Base-by-base conservation (phyloP, 2,113 vertebrate genomes). In the Cryptotis parvus region DNA sequence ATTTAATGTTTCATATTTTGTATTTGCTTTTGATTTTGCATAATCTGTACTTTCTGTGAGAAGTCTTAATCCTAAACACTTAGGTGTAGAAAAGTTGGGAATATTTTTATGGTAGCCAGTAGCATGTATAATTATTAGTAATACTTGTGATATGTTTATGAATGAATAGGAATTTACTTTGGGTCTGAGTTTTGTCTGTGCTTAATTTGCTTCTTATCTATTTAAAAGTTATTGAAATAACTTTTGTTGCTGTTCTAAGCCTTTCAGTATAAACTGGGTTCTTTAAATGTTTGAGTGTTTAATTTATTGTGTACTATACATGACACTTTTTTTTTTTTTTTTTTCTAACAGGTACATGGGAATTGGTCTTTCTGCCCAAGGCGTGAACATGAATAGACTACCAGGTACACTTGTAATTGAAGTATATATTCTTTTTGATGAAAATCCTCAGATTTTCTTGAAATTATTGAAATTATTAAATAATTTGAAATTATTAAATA, bases 311-410 rank as follows among this genome's bases (percentile, higher is more conserved):
- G 27, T 65, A 65, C 31, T 10, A 68, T 69, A 9, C 76, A 89
- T 73, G 96, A 81, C 20, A 91, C 22, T 94, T 97, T 72, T 69
- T 74, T 27, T n/a, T 31, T 52, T 52, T 91, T 90, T 76, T 86
- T 11, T 93, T 96, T 65, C 94, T 95, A 96, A 94, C 98, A 99
- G 99, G 97, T 99, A 99, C 97, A 99, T 99, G 99, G 99, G 99
- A 96, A 99, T 99, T 91, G 99, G 99, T 87, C 99, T 99, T 87
- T 99, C 99, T 4, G 99, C 99, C 97, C 99, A 99, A 98, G 99
- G 99, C 94, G 99, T 99, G 94, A 99, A 99, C 97, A 99, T 99
- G 99, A 99, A 99, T 98, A 99, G 99, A 98, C 98, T 99, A 93
- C 99, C 99, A 97, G 99, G 99, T 99, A 99, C 15, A 95, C 95